Conservation (phyloP, 2,797 vertebrate species). For the Tokudaia tokunoshimensis region DNA sequence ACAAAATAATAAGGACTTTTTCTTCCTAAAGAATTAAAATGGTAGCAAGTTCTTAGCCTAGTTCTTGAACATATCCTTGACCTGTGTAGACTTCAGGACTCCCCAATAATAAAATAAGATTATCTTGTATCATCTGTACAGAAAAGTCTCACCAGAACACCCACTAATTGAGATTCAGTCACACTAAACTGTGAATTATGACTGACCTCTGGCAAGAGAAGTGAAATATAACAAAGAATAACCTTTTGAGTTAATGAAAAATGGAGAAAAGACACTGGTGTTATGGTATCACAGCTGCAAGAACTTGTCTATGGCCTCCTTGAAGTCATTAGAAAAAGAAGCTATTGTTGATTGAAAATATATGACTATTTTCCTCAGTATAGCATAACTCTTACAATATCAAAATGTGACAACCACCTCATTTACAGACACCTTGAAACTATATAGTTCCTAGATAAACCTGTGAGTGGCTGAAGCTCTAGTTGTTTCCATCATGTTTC, state of each 20-base stretch:
- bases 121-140: not conserved
- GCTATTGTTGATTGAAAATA: not conserved
- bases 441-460: no score
- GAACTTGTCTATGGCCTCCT: not conserved
- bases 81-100: not conserved
- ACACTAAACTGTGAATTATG: conserved; percentile 45
- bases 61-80: not conserved
- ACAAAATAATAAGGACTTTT: not conserved
- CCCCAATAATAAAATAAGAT: not conserved
- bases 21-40: not conserved
- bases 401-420: not conserved
- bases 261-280: not conserved
- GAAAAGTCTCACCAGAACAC: not conserved
- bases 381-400: not conserved
- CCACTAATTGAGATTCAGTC: not conserved
- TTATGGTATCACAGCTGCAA: not conserved
- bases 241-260: not conserved
- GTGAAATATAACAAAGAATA: not conserved
- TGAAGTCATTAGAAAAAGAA: not conserved
- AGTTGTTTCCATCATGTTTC: not conserved
- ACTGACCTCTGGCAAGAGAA: not conserved
- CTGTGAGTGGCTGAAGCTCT: accelerated
- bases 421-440: not conserved
- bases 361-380: not conserved
- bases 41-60: not conserved